Percentiles rank a stretch among this genome's conserved stretches.
phyloP scores from a whole-genome alignment of 2,113 vertebrate species.

The Enhydra lutris region DNA sequence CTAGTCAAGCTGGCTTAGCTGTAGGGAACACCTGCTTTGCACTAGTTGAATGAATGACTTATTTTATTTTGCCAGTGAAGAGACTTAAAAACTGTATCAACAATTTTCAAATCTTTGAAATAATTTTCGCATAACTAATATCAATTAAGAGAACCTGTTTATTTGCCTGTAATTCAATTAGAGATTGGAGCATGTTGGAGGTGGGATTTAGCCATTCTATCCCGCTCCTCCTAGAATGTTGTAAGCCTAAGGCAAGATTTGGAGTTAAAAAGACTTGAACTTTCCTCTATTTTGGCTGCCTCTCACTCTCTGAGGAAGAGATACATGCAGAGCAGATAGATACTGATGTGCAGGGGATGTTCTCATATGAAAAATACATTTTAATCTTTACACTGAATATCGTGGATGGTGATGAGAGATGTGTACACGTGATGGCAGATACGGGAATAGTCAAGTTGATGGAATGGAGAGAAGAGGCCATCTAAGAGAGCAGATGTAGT shows the following conservation, averaged over 20 bases:
- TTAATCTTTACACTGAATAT: not conserved
- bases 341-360: not conserved
- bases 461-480: not conserved
- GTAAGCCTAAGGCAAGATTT: not conserved
- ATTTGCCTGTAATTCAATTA: not conserved
- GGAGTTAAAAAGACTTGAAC: not conserved
- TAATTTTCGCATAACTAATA: not conserved
- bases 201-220: not conserved
- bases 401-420: not conserved
- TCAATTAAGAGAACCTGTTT: not conserved
- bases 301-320: not conserved
- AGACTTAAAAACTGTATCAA: not conserved
- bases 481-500: not conserved
- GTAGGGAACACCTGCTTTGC: not conserved
- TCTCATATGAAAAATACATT: not conserved
- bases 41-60: not conserved
- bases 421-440: not conserved
- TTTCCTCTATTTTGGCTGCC: not conserved
- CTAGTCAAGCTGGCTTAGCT: not conserved
- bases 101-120: conserved; percentile 11
- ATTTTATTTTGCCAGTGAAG: not conserved
- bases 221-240: not conserved
- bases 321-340: not conserved
- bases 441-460: not conserved
- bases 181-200: not conserved